Evolutionary conservation across 2,797 vertebrate species (phyloP).

Genomic region (Peromyscus aztecus): DNA sequence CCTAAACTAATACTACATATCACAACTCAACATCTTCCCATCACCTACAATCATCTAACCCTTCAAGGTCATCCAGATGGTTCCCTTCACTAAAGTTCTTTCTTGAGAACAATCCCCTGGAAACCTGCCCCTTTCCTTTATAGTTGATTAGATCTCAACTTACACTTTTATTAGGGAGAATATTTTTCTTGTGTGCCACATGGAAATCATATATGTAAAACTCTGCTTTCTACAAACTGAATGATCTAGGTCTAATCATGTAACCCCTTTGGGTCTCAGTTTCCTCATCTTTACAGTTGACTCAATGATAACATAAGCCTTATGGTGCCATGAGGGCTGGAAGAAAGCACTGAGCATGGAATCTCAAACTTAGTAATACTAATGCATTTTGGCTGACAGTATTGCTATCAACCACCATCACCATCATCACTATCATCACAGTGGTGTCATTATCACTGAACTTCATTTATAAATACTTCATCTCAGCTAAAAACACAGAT

Average conservation of each 20-base stretch:
- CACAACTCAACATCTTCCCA: background rate
- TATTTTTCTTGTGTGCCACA: background rate
- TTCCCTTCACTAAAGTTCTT: background rate
- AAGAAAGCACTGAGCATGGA: background rate
- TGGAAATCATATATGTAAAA: background rate
- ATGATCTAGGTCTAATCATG: background rate
- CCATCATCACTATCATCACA: background rate
- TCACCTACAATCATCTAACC: background rate
- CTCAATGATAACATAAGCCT: background rate
- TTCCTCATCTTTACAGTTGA: background rate
- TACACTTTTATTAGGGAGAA: background rate
- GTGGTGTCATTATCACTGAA: background rate
- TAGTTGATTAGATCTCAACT: background rate
- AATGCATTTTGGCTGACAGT: background rate
- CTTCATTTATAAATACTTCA: slow-evolving; percentile 19
- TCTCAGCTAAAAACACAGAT: slow-evolving; percentile 16
- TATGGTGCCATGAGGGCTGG: background rate
- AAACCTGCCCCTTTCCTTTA: background rate
- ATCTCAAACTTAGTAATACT: background rate
- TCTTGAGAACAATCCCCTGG: background rate
- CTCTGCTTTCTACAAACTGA: background rate
- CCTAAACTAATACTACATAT: background rate
- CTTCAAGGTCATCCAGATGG: background rate
- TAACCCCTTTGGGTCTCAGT: background rate
- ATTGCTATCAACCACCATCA: background rate